These are phyloP conservation scores for Sapayoa aenigma DNA, from an alignment of 2,113 vertebrate species.

Conservation along the genomic window DNA sequence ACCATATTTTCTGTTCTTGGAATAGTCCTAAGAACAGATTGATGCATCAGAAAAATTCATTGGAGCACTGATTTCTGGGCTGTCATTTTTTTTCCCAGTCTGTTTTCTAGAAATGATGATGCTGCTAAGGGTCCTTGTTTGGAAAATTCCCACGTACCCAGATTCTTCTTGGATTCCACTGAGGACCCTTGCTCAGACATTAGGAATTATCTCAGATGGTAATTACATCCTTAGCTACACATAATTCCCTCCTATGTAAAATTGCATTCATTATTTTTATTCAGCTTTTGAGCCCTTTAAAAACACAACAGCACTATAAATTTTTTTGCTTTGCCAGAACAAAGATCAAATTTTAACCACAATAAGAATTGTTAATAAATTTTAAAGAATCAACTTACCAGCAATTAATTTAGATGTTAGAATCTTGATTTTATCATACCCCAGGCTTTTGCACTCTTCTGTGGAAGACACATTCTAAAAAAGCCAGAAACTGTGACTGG, in stretches of 20 bases:
- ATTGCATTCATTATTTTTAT: background rate
- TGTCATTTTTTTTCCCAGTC: background rate
- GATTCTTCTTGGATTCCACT: background rate
- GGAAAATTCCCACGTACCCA: background rate
- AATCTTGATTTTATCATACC: background rate
- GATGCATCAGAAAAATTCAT: background rate
- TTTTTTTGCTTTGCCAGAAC: background rate
- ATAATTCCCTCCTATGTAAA: background rate
- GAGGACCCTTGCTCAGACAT: background rate
- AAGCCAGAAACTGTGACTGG: background rate
- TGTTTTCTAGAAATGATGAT: background rate
- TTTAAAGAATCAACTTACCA: background rate
- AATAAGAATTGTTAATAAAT: background rate
- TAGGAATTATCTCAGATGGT: background rate
- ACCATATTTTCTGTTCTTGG: constrained; percentile 1
- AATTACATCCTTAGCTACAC: background rate
- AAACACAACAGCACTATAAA: background rate
- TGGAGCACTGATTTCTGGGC: background rate
- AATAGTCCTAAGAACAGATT: constrained; percentile 24
- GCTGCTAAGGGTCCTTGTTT: background rate
- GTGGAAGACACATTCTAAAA: background rate
- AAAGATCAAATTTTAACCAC: background rate
- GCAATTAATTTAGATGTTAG: background rate
- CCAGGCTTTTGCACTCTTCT: background rate
- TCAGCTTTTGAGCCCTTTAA: background rate